phyloP scores from a whole-genome alignment of 2,888 invertebrate species.

The Platypus cylindrus region DNA sequence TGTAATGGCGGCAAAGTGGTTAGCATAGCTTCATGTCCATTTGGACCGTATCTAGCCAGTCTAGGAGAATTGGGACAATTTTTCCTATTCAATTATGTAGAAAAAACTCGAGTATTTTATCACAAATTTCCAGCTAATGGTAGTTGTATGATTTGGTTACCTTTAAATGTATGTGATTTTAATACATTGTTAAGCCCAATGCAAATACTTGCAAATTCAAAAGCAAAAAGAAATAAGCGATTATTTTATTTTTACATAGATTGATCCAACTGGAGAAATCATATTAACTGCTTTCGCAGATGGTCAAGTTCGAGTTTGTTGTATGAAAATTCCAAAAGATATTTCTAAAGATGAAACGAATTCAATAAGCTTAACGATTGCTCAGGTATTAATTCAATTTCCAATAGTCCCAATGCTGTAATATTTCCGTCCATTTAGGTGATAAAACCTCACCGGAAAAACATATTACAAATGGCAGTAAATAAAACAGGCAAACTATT shows the following conservation, averaged over 20 bases:
- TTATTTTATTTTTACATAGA: slow-evolving; percentile 9
- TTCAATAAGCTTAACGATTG: slow-evolving; percentile 10
- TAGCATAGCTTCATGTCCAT: slow-evolving; percentile 55
- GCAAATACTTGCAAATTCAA: too few relatives aligned
- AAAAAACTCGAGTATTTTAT: slow-evolving; percentile 45
- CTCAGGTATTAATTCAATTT: too few relatives aligned
- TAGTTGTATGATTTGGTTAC: slow-evolving; percentile 56
- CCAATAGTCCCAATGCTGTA: too few relatives aligned
- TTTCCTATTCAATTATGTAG: slow-evolving; percentile 56
- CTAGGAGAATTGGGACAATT: slow-evolving; percentile 62
- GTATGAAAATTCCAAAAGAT: slow-evolving; percentile 9
- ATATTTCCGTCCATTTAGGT: too few relatives aligned
- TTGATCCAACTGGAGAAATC: slow-evolving; percentile 42
- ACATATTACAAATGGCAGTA: slow-evolving; percentile 48
- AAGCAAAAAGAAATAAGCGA: too few relatives aligned
- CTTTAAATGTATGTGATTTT: slow-evolving; percentile 41
- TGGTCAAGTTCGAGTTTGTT: slow-evolving; percentile 48
- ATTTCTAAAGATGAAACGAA: not conserved
- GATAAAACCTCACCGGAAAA: slow-evolving; percentile 54
- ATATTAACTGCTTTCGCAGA: slow-evolving; percentile 57
- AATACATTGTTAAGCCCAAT: too few relatives aligned
- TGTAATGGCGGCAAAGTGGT: slow-evolving; percentile 67
- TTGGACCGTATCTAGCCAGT: slow-evolving; percentile 56
- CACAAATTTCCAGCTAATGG: slow-evolving; percentile 47
- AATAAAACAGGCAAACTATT: slow-evolving; percentile 45